Conservation (phyloP, 2,797 vertebrate species). For the Tapirus indicus region DNA sequence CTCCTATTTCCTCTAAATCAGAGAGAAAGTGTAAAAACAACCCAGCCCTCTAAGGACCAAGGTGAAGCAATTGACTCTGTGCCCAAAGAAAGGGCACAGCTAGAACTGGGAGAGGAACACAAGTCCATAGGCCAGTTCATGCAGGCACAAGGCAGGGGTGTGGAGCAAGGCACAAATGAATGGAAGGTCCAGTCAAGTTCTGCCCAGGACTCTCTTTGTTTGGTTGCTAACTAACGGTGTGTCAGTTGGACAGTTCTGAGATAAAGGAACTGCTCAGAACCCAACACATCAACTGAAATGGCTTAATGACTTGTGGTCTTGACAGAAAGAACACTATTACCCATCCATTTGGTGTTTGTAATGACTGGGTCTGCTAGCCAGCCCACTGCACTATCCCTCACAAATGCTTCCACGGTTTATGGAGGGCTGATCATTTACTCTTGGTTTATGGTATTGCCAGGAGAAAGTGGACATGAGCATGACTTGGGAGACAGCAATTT, state of each 20-base stretch:
- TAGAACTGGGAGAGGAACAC: background rate
- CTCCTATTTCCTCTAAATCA: background rate
- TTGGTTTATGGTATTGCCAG: background rate
- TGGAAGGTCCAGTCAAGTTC: no score
- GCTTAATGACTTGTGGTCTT: accelerated
- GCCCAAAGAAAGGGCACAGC: background rate
- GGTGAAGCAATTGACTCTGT: background rate
- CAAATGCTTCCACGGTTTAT: accelerated
- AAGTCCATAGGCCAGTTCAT: accelerated
- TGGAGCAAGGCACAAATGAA: background rate
- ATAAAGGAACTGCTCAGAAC: background rate
- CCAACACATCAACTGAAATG: background rate
- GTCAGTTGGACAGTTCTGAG: background rate
- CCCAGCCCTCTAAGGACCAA: background rate
- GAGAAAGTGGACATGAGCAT: background rate
- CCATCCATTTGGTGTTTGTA: no score
- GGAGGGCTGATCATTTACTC: background rate
- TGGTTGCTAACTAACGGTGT: no score
- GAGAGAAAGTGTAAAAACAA: background rate
- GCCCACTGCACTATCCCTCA: accelerated
- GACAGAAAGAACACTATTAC: background rate
- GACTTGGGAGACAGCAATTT: background rate
- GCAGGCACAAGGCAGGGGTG: accelerated
- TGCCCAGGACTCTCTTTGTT: accelerated
- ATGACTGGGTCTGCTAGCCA: background rate